These are phyloP conservation scores for Enteromius unitaeniatus DNA, from an alignment of 2,797 vertebrate species.

Conservation along the genomic window DNA sequence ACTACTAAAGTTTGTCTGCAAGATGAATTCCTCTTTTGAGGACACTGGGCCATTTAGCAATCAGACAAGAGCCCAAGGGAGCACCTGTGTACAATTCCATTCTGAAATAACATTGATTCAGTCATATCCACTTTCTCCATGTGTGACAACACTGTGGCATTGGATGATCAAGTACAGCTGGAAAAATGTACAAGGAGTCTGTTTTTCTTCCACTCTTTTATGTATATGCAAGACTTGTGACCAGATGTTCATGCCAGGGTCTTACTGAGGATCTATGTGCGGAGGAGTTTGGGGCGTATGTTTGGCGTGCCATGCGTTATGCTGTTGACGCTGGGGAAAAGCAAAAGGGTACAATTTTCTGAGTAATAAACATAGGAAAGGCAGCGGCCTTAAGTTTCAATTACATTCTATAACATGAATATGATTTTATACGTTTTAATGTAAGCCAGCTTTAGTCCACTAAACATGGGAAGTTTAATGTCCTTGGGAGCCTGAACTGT, in stretches of 20 bases:
- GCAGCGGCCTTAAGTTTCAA: neutral
- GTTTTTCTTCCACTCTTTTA: conserved; percentile 51
- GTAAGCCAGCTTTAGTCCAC: neutral
- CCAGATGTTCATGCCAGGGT: conserved; percentile 58
- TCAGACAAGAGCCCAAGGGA: conserved; percentile 36
- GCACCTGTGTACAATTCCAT: conserved; percentile 59
- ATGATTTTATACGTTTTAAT: neutral
- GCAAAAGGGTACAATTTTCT: neutral
- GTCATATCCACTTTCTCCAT: conserved; percentile 51
- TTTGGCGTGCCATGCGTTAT: neutral
- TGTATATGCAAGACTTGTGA: conserved; percentile 48
- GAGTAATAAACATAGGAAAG: conserved; percentile 10
- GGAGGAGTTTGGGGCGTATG: conserved; percentile 15
- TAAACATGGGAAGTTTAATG: neutral
- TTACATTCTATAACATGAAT: neutral
- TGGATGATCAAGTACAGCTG: conserved; percentile 61
- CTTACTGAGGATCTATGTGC: conserved; percentile 19
- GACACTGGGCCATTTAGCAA: conserved; percentile 41
- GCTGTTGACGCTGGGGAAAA: neutral
- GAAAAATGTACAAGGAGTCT: conserved; percentile 40
- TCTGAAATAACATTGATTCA: conserved; percentile 46
- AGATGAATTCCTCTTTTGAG: conserved; percentile 49
- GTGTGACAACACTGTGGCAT: conserved; percentile 55
- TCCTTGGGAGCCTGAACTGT: neutral
- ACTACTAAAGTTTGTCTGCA: conserved; percentile 40